Evolutionary conservation across 2,888 invertebrate species (phyloP), one percentile per base, ranked within the genome.

Genomic region (Cantharis rufa): DNA sequence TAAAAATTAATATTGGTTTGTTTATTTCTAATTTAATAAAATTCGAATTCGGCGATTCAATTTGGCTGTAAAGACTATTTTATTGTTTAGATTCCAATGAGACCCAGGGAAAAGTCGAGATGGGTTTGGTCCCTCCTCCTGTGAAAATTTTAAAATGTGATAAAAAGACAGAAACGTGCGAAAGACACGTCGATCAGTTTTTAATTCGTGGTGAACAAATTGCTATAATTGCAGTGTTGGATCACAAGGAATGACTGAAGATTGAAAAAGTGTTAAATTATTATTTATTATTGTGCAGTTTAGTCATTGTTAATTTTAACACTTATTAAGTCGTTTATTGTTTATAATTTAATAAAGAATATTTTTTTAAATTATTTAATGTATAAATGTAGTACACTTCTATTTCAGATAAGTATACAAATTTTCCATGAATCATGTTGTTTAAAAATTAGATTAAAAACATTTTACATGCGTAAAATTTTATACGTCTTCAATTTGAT

Each of bases 121-220:
- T 9, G 48, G 21, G n/a, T 48, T n/a, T 71, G 10, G 48, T 69
- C 24, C 78, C 74, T 28, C 93, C 94, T 0, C 84, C 86, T 74
- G 89, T 92, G 13, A 88, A 89, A 15, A 90, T 92, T 77, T 91
- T 90, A 72, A 90, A 91, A 78, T 83, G 91, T 1, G 91, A 92
- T 70, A 90, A 91, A 68, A 93, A 92, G 78, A 86, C 90, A 70
- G 93, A 93, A 86, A 91, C 92, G 85, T 92, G 94, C 87, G 90
- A 90, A 61, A 90, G 95, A 62, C 90, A 91, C 82, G 87, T 95
- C 15, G 90, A 92, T 0, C 94, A 94, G 87, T 83, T 95, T 83
- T 84, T 95, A 87, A 88, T 95, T 73, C 90, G 95, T 66, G 96
- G 96, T 0, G 95, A 95, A 84, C 94, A 96, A 84, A 90, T 96